Evolutionary conservation across 2,888 invertebrate genomes (phyloP), one percentile per base, ranked within the genome.

Genomic region (Andrena haemorrhoa): DNA sequence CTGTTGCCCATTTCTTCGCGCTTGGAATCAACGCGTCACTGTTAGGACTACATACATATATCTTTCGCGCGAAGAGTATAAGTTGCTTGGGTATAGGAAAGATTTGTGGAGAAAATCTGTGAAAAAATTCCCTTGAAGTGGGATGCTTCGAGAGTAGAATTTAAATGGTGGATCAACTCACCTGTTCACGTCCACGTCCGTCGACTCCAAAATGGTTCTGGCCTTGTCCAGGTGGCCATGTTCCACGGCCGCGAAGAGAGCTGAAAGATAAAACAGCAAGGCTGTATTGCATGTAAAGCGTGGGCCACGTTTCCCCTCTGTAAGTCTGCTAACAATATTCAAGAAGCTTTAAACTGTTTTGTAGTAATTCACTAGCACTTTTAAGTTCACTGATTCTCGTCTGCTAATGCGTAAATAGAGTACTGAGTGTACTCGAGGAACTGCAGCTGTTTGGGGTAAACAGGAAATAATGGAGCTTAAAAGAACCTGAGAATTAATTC

Each of bases 151-250:
- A 16, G 60, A 68, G n/a, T 7, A 4, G 33, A 33, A 7, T 7
- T 47, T 23, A 23, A 51, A 33, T 20, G 8, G 6, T 1, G 23
- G 4, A 41, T 41, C 12, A 33, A 86, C 93, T 93, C 95, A 98
- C 98, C 98, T 98, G 95, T 99, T 99, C 79, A 99, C 97, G 94
- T 99, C 98, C 73, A 98, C 97, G 92, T 98, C 98, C 0, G 98
- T 98, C 33, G 98, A 98, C 92, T 98, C 98, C 92, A 99, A 95
- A 91, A 99, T 98, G 73, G 97, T 97, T 89, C 97, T 96, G 8
- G 98, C 98, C 93, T 98, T 98, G 91, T 98, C 98, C 91, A 98
- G 94, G 94, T 99, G 98, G 71, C 98, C 98, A 94, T 98, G 98
- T 94, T 99, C 99, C 51, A 99, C 98, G 6, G 99, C 99, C 51